Conservation (phyloP, 2,113 vertebrate genomes). For the Pedetes capensis region DNA sequence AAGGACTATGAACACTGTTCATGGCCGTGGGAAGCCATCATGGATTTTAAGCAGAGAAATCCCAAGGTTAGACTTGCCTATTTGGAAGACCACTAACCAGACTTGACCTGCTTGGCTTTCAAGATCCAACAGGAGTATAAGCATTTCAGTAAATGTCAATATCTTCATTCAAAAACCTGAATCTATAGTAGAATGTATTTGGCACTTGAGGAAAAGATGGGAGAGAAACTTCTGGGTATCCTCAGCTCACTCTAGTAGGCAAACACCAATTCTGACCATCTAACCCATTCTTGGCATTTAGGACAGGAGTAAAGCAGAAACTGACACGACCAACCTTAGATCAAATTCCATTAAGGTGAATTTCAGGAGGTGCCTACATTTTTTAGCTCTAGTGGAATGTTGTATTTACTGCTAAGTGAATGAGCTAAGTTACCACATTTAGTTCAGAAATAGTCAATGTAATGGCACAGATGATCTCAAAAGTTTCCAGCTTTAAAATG, state of each 20-base stretch:
- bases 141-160: neutral
- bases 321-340: neutral
- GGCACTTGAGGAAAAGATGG: neutral
- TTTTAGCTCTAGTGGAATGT: neutral
- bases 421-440: neutral
- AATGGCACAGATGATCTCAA: neutral
- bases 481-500: neutral
- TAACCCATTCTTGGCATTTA: neutral
- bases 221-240: neutral
- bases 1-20: neutral
- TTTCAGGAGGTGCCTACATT: neutral
- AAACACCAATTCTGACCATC: neutral
- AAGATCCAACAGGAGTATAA: neutral
- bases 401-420: neutral
- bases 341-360: conserved; percentile 39
- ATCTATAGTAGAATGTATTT: neutral
- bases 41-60: neutral
- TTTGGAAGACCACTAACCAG: neutral
- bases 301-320: neutral
- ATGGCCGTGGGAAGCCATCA: neutral
- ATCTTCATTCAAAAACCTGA: neutral
- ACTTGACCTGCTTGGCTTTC: no score
- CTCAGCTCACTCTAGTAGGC: neutral
- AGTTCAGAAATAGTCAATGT: conserved; percentile 24
- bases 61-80: neutral